Percentiles rank a stretch among this genome's conserved stretches.
Conservation (phyloP, 2,113 vertebrate genomes). For the Cebidichthys violaceus region DNA sequence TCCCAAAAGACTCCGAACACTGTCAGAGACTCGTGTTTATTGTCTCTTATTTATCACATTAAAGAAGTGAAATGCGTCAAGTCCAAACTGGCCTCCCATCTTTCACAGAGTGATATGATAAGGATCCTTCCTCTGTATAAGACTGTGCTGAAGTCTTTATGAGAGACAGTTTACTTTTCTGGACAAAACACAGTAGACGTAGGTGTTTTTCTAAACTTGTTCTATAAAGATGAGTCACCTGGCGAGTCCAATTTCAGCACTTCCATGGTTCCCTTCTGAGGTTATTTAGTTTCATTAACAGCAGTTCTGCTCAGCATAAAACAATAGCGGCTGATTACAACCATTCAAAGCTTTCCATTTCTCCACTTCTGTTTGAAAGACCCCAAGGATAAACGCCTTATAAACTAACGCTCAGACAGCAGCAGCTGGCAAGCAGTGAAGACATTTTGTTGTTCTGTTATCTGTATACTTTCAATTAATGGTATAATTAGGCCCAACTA, state of each 20-base stretch:
- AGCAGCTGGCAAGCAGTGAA: constrained; percentile 2
- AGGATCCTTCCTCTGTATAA: neutral
- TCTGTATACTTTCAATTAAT: constrained; percentile 16
- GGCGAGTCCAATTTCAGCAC: constrained; percentile 27
- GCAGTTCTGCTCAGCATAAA: constrained; percentile 47
- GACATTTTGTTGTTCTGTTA: neutral
- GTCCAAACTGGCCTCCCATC: constrained; percentile 29
- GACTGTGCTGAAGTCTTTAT: neutral
- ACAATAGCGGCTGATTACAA: constrained; percentile 39
- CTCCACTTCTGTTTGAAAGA: constrained; percentile 36
- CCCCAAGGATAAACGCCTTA: constrained; percentile 3
- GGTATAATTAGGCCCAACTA: neutral
- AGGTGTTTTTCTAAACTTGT: neutral
- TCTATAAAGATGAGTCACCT: constrained; percentile 22
- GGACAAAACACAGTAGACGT: constrained; percentile 21
- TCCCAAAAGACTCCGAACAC: constrained; percentile 27
- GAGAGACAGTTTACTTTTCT: neutral
- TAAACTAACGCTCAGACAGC: constrained; percentile 7
- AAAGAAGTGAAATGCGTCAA: constrained; percentile 23
- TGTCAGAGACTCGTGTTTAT: constrained; percentile 29
- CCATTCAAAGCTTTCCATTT: constrained; percentile 33
- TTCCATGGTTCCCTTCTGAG: constrained; percentile 20
- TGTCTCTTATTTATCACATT: constrained; percentile 44
- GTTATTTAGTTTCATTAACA: constrained; percentile 51
- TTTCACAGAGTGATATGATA: neutral